These are phyloP conservation scores for Dasypogon diadema DNA, from an alignment of 2,888 invertebrate species.

Conservation along the genomic window DNA sequence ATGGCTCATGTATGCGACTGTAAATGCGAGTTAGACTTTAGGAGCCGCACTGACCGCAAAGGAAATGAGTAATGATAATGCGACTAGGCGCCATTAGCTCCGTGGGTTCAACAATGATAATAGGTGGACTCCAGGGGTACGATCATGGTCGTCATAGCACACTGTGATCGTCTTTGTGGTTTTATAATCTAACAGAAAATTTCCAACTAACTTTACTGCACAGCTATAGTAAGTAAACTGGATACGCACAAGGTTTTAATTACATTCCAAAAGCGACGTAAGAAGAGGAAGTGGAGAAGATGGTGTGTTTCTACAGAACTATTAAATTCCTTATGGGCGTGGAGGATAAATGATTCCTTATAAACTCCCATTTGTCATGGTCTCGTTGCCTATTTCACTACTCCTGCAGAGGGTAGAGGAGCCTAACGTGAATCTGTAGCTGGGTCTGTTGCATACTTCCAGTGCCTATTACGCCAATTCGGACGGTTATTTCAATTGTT, in stretches of 20 bases:
- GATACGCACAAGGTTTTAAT: constrained; percentile 13
- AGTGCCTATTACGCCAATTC: not conserved
- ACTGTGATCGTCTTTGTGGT: constrained; percentile 1
- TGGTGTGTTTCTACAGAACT: constrained; percentile 6
- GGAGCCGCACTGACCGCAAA: constrained; percentile 32
- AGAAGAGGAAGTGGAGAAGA: not conserved
- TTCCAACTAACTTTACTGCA: not conserved
- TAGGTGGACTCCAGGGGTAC: not conserved
- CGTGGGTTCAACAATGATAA: constrained; percentile 14
- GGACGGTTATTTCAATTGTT: constrained; percentile 12
- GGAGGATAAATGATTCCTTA: constrained; percentile 27
- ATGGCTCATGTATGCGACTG: not conserved
- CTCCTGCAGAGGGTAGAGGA: not conserved
- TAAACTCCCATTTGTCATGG: constrained; percentile 23
- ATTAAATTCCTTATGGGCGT: constrained; percentile 33
- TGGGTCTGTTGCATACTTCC: not conserved
- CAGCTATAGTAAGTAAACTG: not conserved
- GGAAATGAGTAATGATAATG: constrained; percentile 36
- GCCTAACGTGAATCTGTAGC: not conserved
- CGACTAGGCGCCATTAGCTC: constrained; percentile 31
- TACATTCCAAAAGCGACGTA: not conserved
- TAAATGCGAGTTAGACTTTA: constrained; percentile 5
- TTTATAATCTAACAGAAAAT: not conserved
- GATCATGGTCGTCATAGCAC: not conserved
- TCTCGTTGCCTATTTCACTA: constrained; percentile 3